These are phyloP conservation scores for Ia io DNA, from an alignment of 2,113 vertebrate genomes.

Conservation along the genomic window DNA sequence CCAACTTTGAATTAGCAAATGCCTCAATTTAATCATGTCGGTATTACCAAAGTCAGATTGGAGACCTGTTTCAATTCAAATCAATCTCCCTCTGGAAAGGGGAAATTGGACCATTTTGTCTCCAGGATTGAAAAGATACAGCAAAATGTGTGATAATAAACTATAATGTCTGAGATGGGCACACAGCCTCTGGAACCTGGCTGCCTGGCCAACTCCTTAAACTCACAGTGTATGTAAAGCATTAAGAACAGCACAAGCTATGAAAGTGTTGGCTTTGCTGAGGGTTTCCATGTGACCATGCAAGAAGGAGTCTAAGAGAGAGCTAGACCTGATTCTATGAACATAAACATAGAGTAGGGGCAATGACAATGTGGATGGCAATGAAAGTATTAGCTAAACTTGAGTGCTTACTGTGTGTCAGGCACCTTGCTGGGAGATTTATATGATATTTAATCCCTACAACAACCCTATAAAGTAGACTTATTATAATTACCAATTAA, in stretches of 20 bases:
- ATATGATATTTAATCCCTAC: not conserved
- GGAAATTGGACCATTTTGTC: not conserved
- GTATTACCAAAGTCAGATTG: not conserved
- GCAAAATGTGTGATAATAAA: not conserved
- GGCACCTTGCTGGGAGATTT: not conserved
- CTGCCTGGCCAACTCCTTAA: not conserved
- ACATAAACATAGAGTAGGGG: not conserved
- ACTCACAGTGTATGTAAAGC: not conserved
- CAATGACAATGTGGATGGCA: not conserved
- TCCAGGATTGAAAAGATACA: not conserved
- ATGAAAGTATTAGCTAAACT: not conserved
- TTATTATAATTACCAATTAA: not conserved
- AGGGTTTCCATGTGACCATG: not conserved
- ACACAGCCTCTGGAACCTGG: not conserved
- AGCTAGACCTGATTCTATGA: not conserved
- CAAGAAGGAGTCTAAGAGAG: not conserved
- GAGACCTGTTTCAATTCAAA: not conserved
- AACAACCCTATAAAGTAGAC: not conserved
- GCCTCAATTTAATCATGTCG: not conserved
- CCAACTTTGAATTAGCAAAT: not conserved
- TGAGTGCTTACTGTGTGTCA: not conserved
- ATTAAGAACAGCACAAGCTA: not conserved
- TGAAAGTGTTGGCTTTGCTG: not conserved
- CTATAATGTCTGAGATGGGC: not conserved
- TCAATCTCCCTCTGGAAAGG: not conserved